Evolutionary conservation across 2,113 vertebrate genomes (phyloP).

Genomic region (Brachionichthys hirsutus): DNA sequence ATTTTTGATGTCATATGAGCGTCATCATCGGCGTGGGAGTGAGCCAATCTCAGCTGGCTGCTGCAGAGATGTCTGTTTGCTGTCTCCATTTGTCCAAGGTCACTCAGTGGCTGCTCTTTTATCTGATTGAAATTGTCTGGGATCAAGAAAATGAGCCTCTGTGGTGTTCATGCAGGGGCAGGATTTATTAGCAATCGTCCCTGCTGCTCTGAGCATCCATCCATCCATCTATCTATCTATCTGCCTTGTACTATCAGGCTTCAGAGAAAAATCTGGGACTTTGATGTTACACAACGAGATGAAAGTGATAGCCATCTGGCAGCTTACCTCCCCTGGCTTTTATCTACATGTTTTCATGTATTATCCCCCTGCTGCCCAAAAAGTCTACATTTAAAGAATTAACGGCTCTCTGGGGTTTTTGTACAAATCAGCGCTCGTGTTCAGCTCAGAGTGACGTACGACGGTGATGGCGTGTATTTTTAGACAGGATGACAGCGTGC

Average conservation of each 20-base stretch:
- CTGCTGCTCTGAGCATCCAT: constrained; percentile 35
- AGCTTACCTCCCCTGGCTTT: constrained; percentile 73
- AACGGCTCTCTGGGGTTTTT: constrained; percentile 56
- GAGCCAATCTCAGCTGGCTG: constrained; percentile 59
- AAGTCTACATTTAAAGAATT: constrained; percentile 70
- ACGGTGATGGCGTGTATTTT: constrained; percentile 52
- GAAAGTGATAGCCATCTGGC: constrained; percentile 80
- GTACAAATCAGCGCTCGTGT: constrained; percentile 55
- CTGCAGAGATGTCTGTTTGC: constrained; percentile 37
- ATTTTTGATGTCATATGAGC: constrained; percentile 52
- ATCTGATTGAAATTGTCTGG: constrained; percentile 71
- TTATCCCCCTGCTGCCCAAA: constrained; percentile 61
- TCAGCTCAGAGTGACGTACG: constrained; percentile 53
- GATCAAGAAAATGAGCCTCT: constrained; percentile 60
- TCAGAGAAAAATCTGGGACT: constrained; percentile 54
- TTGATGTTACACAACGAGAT: constrained; percentile 78
- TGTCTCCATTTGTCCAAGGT: constrained; percentile 63
- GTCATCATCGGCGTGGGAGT: constrained; percentile 32
- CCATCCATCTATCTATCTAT: constrained; percentile 16
- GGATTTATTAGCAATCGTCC: constrained; percentile 59
- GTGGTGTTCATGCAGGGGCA: constrained; percentile 48
- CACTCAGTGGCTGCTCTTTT: constrained; percentile 64
- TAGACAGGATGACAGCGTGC: constrained; percentile 56
- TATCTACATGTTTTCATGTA: constrained; percentile 72
- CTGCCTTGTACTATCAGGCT: constrained; percentile 45